Conservation (phyloP, 2,797 vertebrate genomes). For the Apogon hyalosoma region DNA sequence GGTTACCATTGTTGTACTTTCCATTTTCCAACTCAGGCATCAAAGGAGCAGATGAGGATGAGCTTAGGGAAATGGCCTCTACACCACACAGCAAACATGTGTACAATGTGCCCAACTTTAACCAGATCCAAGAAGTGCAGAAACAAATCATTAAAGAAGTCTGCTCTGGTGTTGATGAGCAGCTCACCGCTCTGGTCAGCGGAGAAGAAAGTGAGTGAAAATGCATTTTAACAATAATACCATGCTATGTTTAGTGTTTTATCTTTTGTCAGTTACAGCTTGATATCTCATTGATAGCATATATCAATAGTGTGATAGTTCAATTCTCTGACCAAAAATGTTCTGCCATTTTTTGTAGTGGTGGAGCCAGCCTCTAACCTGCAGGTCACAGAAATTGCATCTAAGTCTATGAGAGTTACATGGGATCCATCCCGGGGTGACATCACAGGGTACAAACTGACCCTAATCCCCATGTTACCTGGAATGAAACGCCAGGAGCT, state of each 20-base stretch:
- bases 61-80: constrained; percentile 95
- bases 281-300: constrained; percentile 4
- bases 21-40: constrained; percentile 87
- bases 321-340: not conserved
- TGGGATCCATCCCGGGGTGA: constrained; percentile 91
- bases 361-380: constrained; percentile 93
- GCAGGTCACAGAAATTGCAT: constrained; percentile 91
- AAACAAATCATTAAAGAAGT: constrained; percentile 93
- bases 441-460: constrained; percentile 94
- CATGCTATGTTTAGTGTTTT: not conserved
- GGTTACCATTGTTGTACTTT: constrained; percentile 27
- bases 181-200: constrained; percentile 89
- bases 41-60: constrained; percentile 98
- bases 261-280: no score
- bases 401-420: constrained; percentile 93
- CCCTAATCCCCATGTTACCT: constrained; percentile 90
- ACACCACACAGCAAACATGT: constrained; percentile 92
- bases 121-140: constrained; percentile 92
- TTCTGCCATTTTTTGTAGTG: constrained; percentile 78
- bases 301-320: not conserved
- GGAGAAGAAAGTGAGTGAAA: constrained; percentile 92
- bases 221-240: not conserved
- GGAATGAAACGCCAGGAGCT: constrained; percentile 92
- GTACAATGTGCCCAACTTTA: constrained; percentile 96
- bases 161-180: constrained; percentile 95